These are phyloP conservation scores for Sarcophaga caerulescens DNA, from an alignment of 2,888 invertebrate genomes.

Conservation along the genomic window DNA sequence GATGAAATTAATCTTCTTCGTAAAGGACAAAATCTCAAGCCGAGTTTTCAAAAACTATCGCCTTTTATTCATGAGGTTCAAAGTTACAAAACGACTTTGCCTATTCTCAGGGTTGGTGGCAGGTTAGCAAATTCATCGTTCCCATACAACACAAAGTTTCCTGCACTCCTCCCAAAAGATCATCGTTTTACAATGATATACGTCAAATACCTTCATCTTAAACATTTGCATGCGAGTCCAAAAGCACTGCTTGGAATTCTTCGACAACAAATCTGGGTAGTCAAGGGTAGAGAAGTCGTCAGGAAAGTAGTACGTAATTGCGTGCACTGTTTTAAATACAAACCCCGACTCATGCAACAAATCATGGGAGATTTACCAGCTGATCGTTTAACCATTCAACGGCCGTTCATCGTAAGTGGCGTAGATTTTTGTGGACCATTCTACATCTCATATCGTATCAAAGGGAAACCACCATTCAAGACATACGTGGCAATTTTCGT, in stretches of 20 bases:
- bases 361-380: constrained; percentile 47
- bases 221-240: constrained; percentile 24
- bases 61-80: neutral
- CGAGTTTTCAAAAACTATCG: neutral
- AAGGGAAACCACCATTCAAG: too few relatives aligned
- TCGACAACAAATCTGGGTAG: constrained; percentile 59
- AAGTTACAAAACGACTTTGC: neutral
- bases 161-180: too few relatives aligned
- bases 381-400: constrained; percentile 12
- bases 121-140: constrained; percentile 32
- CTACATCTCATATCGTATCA: neutral
- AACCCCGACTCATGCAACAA: constrained; percentile 51
- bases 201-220: neutral
- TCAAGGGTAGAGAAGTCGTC: constrained; percentile 26
- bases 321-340: constrained; percentile 37
- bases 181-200: neutral
- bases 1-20: constrained; percentile 43
- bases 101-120: constrained; percentile 72
- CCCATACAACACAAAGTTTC: neutral
- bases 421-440: constrained; percentile 30
- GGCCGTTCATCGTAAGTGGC: neutral
- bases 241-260: constrained; percentile 59
- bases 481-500: too few relatives aligned
- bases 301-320: constrained; percentile 50
- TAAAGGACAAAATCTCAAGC: neutral